Evolutionary conservation across 1,140 invertebrate species (phyloP), one percentile per base, ranked within the genome.

Genomic region (Drosophila busckii): DNA sequence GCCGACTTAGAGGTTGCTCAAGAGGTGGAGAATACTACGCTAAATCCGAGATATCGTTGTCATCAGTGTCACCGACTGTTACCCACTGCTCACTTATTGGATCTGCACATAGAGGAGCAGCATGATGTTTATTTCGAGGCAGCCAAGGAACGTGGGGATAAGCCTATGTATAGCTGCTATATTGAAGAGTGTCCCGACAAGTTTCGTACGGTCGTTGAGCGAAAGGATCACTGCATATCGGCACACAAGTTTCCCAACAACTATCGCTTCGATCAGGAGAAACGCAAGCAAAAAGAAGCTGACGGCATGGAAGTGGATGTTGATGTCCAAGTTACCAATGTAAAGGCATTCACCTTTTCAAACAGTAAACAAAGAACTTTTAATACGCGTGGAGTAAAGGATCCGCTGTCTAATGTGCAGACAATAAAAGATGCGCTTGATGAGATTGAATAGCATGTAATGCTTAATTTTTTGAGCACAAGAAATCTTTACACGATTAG

Each of bases 111-210:
- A 40, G 89, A 91, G 50, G 93, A 94, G 67, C 88, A 68, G 0
- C 93, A 94, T 31, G 93, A 94, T 70, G 91, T 90, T 1, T 93
- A 91, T 67, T 94, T 94, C 42, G 88, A 90, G 42, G 75, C 73
- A 12, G 76, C 65, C 29, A 89, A 91, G 1, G 86, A 90, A 65
- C 89, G 92, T 0, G 85, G 90, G 23, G 89, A 88, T 41, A 90
- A 91, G 84, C 89, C 93, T 7, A 91, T 91, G 54, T 88, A 92
- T 90, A 88, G 88, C 52, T 94, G 93, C 78, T 93, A 90, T 52
- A 87, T 92, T 44, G 90, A 92, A 61, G 90, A 91, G 55, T 93
- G 93, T 60, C 61, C 88, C 44, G 52, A 88, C 7, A 91, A 91
- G 70, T 92, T 92, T 44, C 68, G 69, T 1, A 89, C 86, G 53